A percentile compares a stretch with the other conserved stretches of the same genome.
These are phyloP conservation scores for Amphipyra berbera DNA, from an alignment of 2,888 invertebrate genomes.

Conservation along the genomic window DNA sequence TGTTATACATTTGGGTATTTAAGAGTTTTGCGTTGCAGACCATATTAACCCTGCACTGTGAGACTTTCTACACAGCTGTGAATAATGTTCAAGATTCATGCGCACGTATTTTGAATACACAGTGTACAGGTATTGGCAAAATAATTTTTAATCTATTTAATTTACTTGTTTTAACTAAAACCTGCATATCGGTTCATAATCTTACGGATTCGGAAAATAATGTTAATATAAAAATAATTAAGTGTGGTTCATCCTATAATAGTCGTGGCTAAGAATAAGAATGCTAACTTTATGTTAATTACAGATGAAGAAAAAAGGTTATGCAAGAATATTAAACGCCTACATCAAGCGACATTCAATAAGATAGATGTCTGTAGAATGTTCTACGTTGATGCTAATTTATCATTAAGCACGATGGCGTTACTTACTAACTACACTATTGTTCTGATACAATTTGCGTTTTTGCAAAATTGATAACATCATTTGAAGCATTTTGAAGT, in stretches of 20 bases:
- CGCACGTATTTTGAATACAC: background rate
- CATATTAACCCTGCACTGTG: slow-evolving; percentile 1
- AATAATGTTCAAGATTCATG: background rate
- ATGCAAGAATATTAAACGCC: slow-evolving; percentile 11
- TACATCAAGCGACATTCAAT: slow-evolving; percentile 5
- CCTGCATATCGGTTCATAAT: no score
- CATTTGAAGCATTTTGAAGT: no score
- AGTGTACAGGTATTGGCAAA: slow-evolving; percentile 11
- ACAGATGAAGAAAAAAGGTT: slow-evolving; percentile 8
- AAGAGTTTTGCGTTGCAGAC: background rate
- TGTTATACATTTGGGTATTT: background rate
- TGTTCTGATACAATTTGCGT: slow-evolving; percentile 4
- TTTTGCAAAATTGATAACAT: background rate
- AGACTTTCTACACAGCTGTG: background rate
- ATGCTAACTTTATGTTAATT: background rate
- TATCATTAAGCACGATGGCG: background rate
- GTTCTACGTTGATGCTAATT: slow-evolving; percentile 3
- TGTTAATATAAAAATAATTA: no score
- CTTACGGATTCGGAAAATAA: no score
- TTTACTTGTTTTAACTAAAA: no score
- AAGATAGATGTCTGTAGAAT: slow-evolving; percentile 10
- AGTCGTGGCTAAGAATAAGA: no score
- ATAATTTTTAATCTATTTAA: no score
- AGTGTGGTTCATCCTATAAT: no score
- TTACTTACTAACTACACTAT: slow-evolving; percentile 10